A percentile compares a stretch with the other conserved stretches of the same genome.
Evolutionary conservation across 2,113 vertebrate genomes (phyloP).

Genomic region (Cyanoramphus novaezelandiae): DNA sequence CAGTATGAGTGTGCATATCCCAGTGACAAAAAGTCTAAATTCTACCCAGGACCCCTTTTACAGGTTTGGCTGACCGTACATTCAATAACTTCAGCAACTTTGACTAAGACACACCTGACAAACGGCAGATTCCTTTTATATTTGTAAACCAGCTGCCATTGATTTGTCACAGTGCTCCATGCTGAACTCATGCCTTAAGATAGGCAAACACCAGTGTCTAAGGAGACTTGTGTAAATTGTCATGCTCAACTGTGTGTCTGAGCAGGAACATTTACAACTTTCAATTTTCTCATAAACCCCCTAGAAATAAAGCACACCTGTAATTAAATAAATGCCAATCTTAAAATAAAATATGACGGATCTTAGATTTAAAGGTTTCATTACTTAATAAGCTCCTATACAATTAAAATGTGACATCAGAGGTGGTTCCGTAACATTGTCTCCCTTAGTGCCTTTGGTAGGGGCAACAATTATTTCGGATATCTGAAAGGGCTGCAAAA

Average conservation of each 20-base stretch:
- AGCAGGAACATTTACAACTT: not conserved
- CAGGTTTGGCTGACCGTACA: not conserved
- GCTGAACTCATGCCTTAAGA: not conserved
- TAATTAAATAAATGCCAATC: not conserved
- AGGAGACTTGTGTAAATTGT: not conserved
- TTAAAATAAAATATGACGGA: not conserved
- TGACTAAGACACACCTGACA: not conserved
- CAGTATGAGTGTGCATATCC: not conserved
- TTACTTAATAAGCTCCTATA: not conserved
- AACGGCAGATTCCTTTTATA: not conserved
- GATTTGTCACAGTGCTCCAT: not conserved
- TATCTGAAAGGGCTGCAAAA: not conserved
- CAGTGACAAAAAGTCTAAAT: not conserved
- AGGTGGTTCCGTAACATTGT: not conserved
- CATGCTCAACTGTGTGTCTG: not conserved
- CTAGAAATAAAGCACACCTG: not conserved
- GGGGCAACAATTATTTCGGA: not conserved
- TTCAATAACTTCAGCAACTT: not conserved
- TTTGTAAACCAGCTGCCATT: not conserved
- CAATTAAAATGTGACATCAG: not conserved
- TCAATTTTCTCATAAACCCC: not conserved
- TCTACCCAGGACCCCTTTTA: not conserved
- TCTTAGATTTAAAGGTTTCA: not conserved
- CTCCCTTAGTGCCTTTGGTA: not conserved
- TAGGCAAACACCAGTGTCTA: fast-evolving